A percentile compares a stretch with the other conserved stretches of the same genome.
These are phyloP conservation scores for Cydia pomonella DNA, from an alignment of 1,140 invertebrate species.

Conservation along the genomic window DNA sequence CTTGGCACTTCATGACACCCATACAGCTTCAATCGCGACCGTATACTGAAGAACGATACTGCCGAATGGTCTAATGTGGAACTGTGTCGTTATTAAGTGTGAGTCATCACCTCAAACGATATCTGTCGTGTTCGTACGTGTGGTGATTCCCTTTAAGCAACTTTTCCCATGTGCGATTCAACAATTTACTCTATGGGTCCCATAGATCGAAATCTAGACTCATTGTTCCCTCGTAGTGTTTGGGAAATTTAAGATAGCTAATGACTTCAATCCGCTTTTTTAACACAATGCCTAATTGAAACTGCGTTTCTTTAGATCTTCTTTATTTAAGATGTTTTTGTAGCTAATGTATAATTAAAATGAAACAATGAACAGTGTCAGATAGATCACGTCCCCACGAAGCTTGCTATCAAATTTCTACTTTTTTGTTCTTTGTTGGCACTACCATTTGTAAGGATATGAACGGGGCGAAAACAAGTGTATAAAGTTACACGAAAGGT, in stretches of 20 bases:
- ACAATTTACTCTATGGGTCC: constrained; percentile 1
- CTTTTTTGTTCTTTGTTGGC: constrained; percentile 21
- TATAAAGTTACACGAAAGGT: constrained; percentile 12
- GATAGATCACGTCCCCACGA: constrained; percentile 1
- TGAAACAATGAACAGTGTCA: constrained; percentile 5
- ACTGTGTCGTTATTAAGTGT: background rate
- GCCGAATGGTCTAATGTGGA: background rate
- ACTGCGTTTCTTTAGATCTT: background rate
- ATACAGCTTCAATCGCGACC: background rate
- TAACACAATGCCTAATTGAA: constrained; percentile 28
- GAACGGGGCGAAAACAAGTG: constrained; percentile 23
- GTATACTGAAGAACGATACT: background rate
- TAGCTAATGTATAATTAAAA: constrained; percentile 25
- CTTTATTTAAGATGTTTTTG: constrained; percentile 2
- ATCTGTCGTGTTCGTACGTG: no score
- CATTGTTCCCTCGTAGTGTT: constrained; percentile 15
- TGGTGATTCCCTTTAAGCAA: background rate
- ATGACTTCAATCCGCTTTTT: constrained; percentile 11
- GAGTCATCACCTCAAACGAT: background rate
- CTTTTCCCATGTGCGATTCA: background rate
- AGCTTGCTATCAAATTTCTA: constrained; percentile 14
- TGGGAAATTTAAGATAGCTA: constrained; percentile 22
- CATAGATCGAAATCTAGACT: constrained; percentile 24
- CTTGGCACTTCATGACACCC: background rate
- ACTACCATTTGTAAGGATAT: constrained; percentile 2